These are phyloP conservation scores for Donacobius atricapilla DNA, from an alignment of 2,113 vertebrate species.

Conservation along the genomic window DNA sequence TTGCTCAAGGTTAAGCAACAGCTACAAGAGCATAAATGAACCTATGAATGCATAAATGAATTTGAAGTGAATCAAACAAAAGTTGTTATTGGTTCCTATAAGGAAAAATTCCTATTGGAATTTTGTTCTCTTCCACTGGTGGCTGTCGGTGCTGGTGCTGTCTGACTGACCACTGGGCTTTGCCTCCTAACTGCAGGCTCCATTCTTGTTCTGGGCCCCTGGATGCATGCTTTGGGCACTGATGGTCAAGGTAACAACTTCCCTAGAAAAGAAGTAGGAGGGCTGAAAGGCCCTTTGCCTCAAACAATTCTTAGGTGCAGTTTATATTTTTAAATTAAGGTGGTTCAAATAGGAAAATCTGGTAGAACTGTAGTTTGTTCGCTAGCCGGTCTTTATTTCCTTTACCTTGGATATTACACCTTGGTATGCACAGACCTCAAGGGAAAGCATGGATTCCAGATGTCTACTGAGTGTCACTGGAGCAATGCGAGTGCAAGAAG, in stretches of 20 bases:
- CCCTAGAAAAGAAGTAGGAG: background rate
- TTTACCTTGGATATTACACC: background rate
- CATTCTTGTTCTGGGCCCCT: background rate
- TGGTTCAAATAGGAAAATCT: background rate
- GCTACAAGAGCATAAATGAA: background rate
- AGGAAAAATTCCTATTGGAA: background rate
- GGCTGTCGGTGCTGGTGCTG: background rate
- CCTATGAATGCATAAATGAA: background rate
- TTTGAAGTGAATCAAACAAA: background rate
- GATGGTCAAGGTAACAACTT: background rate
- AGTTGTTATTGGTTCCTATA: background rate
- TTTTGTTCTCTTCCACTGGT: background rate
- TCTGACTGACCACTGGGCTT: background rate
- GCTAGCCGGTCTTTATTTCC: background rate
- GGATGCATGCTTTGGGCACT: background rate
- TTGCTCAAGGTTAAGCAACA: constrained; percentile 24
- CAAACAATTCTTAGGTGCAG: background rate
- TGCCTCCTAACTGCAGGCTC: background rate
- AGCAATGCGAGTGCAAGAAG: background rate
- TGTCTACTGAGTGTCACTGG: background rate
- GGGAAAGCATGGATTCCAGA: background rate
- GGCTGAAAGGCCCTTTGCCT: background rate
- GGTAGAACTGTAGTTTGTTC: background rate
- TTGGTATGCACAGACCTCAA: background rate
- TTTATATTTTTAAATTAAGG: background rate